These are phyloP conservation scores for Odontomachus brunneus DNA, from an alignment of 1,140 invertebrate genomes.

Conservation along the genomic window DNA sequence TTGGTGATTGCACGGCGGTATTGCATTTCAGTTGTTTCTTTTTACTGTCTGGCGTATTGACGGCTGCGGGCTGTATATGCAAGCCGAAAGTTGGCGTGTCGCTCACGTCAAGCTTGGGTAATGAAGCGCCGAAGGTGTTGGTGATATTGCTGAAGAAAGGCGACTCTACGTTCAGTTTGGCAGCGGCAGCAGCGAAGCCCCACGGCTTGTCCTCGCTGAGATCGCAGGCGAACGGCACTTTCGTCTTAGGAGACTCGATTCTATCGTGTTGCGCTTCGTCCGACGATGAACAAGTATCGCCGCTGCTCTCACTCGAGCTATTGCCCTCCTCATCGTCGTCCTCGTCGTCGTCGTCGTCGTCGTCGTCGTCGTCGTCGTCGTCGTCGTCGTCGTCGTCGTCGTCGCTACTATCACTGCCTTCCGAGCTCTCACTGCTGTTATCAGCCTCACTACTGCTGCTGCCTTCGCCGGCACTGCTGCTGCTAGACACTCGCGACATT, in stretches of 20 bases:
- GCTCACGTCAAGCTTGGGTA: constrained; percentile 80
- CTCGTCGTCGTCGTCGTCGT: constrained; percentile 71
- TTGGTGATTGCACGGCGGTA: background rate
- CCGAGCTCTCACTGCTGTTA: constrained; percentile 73
- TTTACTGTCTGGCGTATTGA: constrained; percentile 58
- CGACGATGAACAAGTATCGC: constrained; percentile 75
- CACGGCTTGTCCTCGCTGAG: constrained; percentile 87
- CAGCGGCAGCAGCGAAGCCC: constrained; percentile 91
- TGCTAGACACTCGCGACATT: constrained; percentile 68
- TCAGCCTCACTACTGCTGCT: constrained; percentile 76
- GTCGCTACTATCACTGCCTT: constrained; percentile 68
- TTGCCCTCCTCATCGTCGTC: constrained; percentile 73
- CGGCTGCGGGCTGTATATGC: constrained; percentile 75
- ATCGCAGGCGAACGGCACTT: constrained; percentile 80
- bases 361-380: background rate
- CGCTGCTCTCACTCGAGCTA: constrained; percentile 83
- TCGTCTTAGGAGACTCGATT: constrained; percentile 85
- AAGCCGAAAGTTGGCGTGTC: constrained; percentile 80
- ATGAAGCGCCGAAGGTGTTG: constrained; percentile 78
- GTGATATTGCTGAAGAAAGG: constrained; percentile 82
- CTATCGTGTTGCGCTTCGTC: constrained; percentile 71
- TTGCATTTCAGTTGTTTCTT: constrained; percentile 63
- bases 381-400: constrained; percentile 72
- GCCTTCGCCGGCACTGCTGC: constrained; percentile 52
- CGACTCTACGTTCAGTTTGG: constrained; percentile 80